Conservation (phyloP, 2,797 vertebrate genomes). For the Schizopygopsis pylzovi region DNA sequence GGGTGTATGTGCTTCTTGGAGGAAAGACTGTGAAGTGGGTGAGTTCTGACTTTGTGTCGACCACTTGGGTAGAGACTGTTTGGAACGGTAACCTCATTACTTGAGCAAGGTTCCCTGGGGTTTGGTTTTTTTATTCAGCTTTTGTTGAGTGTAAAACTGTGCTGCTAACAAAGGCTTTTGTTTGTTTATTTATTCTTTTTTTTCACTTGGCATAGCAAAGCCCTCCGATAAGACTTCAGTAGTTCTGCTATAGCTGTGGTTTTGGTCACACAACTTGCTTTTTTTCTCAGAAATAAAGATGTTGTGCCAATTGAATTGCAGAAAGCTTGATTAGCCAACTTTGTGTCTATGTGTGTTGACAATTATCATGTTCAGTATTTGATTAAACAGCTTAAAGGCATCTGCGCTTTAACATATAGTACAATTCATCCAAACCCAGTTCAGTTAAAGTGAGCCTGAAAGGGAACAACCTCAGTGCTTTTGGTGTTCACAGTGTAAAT, state of each 20-base stretch:
- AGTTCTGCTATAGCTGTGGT: conserved; percentile 24
- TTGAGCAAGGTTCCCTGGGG: neutral
- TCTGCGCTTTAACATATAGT: neutral
- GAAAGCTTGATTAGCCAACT: neutral
- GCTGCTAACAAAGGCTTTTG: conserved; percentile 36
- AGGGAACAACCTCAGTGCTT: neutral
- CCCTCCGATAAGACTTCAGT: neutral
- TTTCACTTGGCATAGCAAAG: conserved; percentile 19
- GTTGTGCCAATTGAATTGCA: neutral
- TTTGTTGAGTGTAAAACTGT: conserved; percentile 16
- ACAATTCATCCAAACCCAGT: neutral
- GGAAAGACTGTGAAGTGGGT: neutral
- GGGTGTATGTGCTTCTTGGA: neutral
- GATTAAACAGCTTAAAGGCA: neutral
- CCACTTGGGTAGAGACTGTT: neutral
- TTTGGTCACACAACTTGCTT: neutral
- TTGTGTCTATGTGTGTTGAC: neutral
- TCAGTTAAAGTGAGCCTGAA: neutral
- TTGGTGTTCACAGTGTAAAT: no score
- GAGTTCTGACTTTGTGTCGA: neutral
- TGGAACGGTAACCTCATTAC: conserved; percentile 41
- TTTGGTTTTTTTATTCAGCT: conserved; percentile 11
- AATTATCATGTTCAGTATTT: neutral
- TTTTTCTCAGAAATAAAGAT: neutral
- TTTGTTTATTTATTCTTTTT: neutral